Evolutionary conservation across 1,140 invertebrate species (phyloP).

Genomic region (Pachyrhynchus sulphureomaculatus): DNA sequence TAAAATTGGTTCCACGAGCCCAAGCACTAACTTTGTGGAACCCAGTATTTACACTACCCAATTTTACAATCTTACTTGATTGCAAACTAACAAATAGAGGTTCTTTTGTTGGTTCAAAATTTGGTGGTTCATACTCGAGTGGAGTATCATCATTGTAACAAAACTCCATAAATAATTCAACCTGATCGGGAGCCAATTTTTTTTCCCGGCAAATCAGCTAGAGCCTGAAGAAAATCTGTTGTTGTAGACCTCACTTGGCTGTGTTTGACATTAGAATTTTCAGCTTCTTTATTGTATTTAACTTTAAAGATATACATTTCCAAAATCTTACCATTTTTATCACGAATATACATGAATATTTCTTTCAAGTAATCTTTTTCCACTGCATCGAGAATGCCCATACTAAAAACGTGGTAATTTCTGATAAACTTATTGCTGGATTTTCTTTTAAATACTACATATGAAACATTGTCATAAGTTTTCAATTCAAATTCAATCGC

Average conservation of each 20-base stretch:
- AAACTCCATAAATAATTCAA: conserved; percentile 7
- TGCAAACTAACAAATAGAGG: neutral
- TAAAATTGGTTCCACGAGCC: conserved; percentile 4
- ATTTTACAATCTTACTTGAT: neutral
- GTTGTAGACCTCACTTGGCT: neutral
- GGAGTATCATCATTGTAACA: conserved; percentile 12
- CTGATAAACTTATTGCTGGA: conserved; percentile 14
- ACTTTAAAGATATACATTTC: conserved; percentile 19
- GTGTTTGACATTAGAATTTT: neutral
- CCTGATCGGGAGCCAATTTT: neutral
- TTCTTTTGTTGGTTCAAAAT: conserved; percentile 5
- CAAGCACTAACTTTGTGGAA: conserved; percentile 13
- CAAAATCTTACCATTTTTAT: conserved; percentile 5
- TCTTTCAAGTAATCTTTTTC: conserved; percentile 27
- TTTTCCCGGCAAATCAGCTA: conserved; percentile 7
- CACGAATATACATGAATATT: conserved; percentile 3
- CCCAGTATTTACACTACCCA: conserved; percentile 8
- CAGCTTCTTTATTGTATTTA: conserved; percentile 16
- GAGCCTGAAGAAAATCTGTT: conserved; percentile 1
- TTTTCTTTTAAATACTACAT: conserved; percentile 8
- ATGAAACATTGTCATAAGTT: conserved; percentile 1
- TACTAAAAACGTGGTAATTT: neutral
- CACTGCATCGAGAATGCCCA: conserved; percentile 18
- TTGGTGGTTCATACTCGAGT: conserved; percentile 6
- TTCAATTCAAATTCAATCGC: conserved; percentile 3